Conservation (phyloP, 1,140 invertebrate species). For the Sycophaga agraensis region DNA sequence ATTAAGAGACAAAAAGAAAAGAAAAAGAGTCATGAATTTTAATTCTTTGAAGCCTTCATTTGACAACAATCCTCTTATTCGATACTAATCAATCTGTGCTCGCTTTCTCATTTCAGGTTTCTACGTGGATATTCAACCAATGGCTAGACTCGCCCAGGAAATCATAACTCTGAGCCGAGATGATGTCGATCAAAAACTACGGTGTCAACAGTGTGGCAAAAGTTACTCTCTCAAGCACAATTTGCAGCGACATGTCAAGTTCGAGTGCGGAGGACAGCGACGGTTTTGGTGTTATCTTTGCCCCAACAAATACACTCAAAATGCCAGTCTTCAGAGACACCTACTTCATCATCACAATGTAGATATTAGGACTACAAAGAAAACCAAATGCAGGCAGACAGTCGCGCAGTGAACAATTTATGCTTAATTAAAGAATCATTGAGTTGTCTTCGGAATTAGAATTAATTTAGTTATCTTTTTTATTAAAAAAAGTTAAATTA, state of each 20-base stretch:
- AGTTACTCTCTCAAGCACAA: slow-evolving; percentile 56
- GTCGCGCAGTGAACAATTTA: no score
- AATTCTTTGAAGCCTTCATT: no score
- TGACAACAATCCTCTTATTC: no score
- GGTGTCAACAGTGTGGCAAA: slow-evolving; percentile 54
- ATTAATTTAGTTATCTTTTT: no score
- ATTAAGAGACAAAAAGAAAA: no score
- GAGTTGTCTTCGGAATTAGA: no score
- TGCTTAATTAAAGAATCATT: no score
- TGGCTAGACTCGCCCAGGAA: not conserved
- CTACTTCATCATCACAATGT: slow-evolving; percentile 39
- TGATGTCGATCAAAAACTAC: not conserved
- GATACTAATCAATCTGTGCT: no score
- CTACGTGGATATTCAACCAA: not conserved
- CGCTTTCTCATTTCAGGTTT: not conserved
- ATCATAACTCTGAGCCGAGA: not conserved
- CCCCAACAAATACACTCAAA: slow-evolving; percentile 53
- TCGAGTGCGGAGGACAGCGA: slow-evolving; percentile 58
- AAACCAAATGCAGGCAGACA: no score
- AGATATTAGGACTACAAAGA: slow-evolving; percentile 1
- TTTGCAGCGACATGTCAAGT: slow-evolving; percentile 56
- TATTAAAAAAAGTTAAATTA: no score
- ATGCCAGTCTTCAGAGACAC: slow-evolving; percentile 50
- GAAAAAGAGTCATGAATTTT: no score
- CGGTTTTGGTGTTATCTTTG: slow-evolving; percentile 55